A percentile compares a stretch with the other conserved stretches of the same genome.
These are phyloP conservation scores for Drosophila pseudoobscura DNA, from an alignment of 1,140 invertebrate species.

Conservation along the genomic window DNA sequence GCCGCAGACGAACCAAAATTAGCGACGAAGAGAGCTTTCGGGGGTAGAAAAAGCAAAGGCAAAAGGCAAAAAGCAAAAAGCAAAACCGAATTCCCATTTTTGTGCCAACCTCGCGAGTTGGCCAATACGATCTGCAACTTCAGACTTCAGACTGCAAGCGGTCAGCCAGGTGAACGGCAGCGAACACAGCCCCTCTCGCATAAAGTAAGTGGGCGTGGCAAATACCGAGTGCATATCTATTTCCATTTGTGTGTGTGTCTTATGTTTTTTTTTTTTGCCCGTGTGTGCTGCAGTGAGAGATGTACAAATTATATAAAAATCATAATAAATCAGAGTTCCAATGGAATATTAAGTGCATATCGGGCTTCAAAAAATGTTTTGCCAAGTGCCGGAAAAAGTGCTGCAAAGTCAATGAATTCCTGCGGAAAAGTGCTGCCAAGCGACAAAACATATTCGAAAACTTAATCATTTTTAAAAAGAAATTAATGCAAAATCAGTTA, in stretches of 20 bases:
- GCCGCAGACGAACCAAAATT: constrained; percentile 64
- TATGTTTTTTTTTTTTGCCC: constrained; percentile 10
- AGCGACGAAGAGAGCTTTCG: constrained; percentile 59
- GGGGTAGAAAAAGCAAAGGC: constrained; percentile 23
- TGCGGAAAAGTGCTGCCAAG: neutral
- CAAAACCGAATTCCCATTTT: constrained; percentile 58
- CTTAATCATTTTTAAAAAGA: constrained; percentile 11
- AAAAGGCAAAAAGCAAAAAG: constrained; percentile 42
- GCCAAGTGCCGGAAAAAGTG: neutral
- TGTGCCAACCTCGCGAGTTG: constrained; percentile 71
- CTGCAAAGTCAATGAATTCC: neutral
- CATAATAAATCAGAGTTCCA: constrained; percentile 5
- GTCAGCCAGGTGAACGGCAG: constrained; percentile 81
- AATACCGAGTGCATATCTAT: constrained; percentile 47
- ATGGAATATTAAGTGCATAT: neutral
- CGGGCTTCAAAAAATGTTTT: constrained; percentile 6
- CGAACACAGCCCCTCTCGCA: constrained; percentile 60
- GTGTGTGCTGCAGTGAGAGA: constrained; percentile 22
- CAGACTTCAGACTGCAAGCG: constrained; percentile 83
- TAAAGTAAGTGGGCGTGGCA: constrained; percentile 71
- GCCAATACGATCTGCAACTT: constrained; percentile 81
- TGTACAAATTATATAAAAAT: constrained; percentile 65
- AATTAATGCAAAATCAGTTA: constrained; percentile 46
- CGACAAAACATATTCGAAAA: neutral
- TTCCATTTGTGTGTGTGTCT: constrained; percentile 8